These are phyloP conservation scores for Solea solea DNA, from an alignment of 2,113 vertebrate genomes.

Conservation along the genomic window DNA sequence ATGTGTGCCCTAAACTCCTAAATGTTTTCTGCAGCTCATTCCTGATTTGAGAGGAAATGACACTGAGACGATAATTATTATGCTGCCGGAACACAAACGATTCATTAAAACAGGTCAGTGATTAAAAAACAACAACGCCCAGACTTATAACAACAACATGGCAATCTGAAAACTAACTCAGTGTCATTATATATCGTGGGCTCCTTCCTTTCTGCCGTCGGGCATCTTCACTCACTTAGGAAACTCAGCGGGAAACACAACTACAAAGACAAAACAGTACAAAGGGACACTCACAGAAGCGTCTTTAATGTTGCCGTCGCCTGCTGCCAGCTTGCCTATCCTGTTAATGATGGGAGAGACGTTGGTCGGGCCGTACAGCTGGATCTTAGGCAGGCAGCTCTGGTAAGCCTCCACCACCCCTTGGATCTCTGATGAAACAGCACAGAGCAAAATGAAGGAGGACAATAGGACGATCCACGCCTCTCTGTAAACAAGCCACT, in stretches of 20 bases:
- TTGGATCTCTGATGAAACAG: conserved; percentile 87
- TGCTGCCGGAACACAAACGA: too few relatives aligned
- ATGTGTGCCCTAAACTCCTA: conserved; percentile 8
- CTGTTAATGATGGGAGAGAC: conserved; percentile 95
- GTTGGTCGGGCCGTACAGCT: conserved; percentile 95
- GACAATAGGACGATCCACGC: conserved; percentile 11
- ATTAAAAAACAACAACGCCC: neutral
- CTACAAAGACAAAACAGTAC: conserved; percentile 37
- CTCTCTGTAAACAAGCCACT: conserved; percentile 11
- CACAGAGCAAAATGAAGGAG: conserved; percentile 18
- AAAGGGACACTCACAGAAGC: conserved; percentile 85
- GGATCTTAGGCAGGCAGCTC: conserved; percentile 95
- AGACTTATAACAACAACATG: neutral
- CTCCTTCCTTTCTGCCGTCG: conserved; percentile 1
- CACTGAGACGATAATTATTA: too few relatives aligned
- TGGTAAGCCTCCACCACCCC: conserved; percentile 96
- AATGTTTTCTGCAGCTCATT: conserved; percentile 36
- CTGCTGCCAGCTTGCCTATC: conserved; percentile 87
- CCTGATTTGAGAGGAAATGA: conserved; percentile 36
- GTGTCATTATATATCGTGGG: neutral
- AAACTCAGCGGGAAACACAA: conserved; percentile 26
- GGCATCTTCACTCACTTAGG: conserved; percentile 28
- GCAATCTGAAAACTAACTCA: conserved; percentile 5
- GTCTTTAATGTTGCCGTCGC: conserved; percentile 88
- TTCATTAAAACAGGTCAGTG: too few relatives aligned